Evolutionary conservation across 64 coral and sea anemone species (phyloP), one percentile per base, ranked within the genome.

Genomic region (Porites lutea): DNA sequence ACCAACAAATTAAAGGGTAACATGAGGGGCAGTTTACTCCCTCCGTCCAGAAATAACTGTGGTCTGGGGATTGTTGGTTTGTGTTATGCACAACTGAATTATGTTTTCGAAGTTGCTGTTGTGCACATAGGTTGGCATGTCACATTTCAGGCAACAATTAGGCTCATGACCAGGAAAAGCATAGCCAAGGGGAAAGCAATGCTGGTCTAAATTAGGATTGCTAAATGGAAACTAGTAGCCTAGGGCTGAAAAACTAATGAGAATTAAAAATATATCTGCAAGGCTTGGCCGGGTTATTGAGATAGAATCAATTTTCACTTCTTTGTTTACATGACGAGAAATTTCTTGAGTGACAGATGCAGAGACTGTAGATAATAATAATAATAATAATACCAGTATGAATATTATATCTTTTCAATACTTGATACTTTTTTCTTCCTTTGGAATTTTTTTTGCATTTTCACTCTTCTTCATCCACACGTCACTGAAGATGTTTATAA

Each of bases 341-440:
- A 37, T 37, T 37, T 37, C 1, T 1, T 37, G 27, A 37, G 27
- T 37, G 0, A 37, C 27, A 37, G 27, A 37, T 37, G 27, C 27
- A 37, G 27, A 37, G 27, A 37, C 27, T 37, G 27, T 37, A 37
- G 27, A 37, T 37, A 37, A n/a, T n/a, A 37, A 37, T 0, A 37
- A 37, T 0, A 37, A 37, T 0, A 37, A 37, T 0, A 37, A 37
- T 0, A 55, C 0, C 10, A 55, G 10, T 2, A 55, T 55, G 10
- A 55, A 55, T 55, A 5, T 7, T 7, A 7, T 5, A 55, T 55
- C 5, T 55, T 55, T 5, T 55, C 53, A 55, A 11, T 55, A 88
- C 85, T 69, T 88, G 85, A 53, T 71, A 70, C 53, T 71, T 87
- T 11, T 21, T 43, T 72, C 65, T 65, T 49, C 83, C 66, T 20